These are phyloP conservation scores for Leptosomus discolor DNA, from an alignment of 2,113 vertebrate species.

Conservation along the genomic window DNA sequence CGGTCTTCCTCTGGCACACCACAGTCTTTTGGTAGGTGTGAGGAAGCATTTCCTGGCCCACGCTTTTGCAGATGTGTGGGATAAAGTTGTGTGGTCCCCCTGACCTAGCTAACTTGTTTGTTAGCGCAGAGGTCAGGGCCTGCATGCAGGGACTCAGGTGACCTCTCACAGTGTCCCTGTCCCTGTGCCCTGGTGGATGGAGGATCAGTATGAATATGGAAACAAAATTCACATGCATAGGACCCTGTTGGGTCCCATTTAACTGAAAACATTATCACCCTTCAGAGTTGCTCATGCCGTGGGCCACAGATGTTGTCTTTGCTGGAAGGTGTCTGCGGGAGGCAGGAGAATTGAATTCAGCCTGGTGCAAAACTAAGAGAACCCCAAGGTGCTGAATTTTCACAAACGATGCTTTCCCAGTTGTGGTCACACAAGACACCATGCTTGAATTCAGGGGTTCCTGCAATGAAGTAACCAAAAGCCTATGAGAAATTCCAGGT, in stretches of 20 bases:
- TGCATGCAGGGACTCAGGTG: neutral
- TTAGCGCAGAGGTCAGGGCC: neutral
- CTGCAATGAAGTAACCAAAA: neutral
- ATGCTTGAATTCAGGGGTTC: neutral
- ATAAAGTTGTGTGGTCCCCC: neutral
- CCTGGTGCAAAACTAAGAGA: neutral
- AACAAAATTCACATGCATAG: neutral
- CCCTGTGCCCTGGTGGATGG: neutral
- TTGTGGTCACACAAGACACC: neutral
- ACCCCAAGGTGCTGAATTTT: neutral
- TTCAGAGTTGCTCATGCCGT: neutral
- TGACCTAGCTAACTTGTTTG: neutral
- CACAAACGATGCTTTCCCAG: neutral
- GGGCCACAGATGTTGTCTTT: neutral
- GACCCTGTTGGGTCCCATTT: neutral
- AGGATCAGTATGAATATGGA: neutral
- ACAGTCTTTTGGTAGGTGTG: accelerated
- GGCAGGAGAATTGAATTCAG: neutral
- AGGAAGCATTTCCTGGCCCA: neutral
- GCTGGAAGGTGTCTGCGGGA: neutral
- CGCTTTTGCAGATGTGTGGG: accelerated
- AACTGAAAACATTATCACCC: neutral
- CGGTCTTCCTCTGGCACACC: neutral
- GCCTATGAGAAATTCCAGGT: neutral
- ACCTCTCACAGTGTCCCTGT: neutral